Conservation (phyloP, 2,888 invertebrate genomes). For the Amphipyra tragopoginis region DNA sequence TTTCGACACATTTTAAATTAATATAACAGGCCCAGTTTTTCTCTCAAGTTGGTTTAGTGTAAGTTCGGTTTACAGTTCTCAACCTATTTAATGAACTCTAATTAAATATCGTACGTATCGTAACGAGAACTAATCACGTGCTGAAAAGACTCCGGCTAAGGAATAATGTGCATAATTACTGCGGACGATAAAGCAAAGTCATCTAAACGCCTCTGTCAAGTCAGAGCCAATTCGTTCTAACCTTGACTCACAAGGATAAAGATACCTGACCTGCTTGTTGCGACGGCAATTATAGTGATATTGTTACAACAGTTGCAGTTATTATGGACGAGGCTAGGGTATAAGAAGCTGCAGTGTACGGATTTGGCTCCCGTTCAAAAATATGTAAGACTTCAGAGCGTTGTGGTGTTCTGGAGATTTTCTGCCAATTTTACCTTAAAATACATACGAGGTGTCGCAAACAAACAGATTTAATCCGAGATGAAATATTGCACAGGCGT, state of each 20-base stretch:
- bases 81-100: too few relatives aligned
- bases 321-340: constrained; percentile 1
- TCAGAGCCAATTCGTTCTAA: constrained; percentile 10
- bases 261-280: constrained; percentile 15
- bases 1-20: constrained; percentile 2
- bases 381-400: not conserved
- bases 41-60: too few relatives aligned
- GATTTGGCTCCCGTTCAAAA: constrained; percentile 24
- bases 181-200: constrained; percentile 24
- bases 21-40: constrained; percentile 2
- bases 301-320: constrained; percentile 5
- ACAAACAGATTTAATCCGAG: constrained; percentile 1
- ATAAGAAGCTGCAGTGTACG: not conserved
- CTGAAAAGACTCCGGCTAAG: constrained; percentile 13
- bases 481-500: not conserved
- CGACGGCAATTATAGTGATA: constrained; percentile 18
- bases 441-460: not conserved
- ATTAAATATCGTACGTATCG: not conserved
- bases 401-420: not conserved
- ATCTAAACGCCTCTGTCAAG: constrained; percentile 23
- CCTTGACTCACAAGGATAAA: constrained; percentile 42
- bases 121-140: constrained; percentile 11
- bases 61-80: too few relatives aligned
- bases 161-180: constrained; percentile 34
- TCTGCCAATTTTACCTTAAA: constrained; percentile 11